Percentiles rank a stretch among this genome's conserved stretches.
These are phyloP conservation scores for Rostratula benghalensis DNA, from an alignment of 2,113 vertebrate species.

Conservation along the genomic window DNA sequence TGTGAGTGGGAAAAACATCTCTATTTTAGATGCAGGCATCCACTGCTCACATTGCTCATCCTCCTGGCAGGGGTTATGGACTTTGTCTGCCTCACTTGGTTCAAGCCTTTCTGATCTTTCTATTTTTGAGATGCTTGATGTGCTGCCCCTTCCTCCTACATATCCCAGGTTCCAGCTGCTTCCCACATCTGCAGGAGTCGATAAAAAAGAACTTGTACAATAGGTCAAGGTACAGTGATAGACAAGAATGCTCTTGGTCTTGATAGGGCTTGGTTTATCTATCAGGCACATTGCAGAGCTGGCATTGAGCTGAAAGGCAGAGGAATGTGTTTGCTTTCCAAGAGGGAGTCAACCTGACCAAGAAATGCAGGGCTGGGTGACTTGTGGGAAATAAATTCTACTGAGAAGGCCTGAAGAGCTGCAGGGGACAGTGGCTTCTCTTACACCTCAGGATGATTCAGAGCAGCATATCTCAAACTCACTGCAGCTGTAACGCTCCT, in stretches of 20 bases:
- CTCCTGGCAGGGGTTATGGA: neutral
- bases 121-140: neutral
- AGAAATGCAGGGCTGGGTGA: neutral
- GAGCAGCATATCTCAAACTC: neutral
- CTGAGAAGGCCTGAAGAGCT: neutral
- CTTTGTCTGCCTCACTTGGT: neutral
- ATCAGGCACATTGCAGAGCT: neutral
- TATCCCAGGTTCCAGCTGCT: neutral
- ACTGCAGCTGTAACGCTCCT: neutral
- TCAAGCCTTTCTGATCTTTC: neutral
- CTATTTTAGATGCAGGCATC: neutral
- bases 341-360: neutral
- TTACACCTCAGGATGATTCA: neutral
- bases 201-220: neutral
- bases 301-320: neutral
- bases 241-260: neutral
- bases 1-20: neutral
- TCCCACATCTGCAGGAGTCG: neutral
- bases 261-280: neutral
- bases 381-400: neutral
- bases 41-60: neutral
- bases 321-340: neutral
- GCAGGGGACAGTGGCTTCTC: neutral
- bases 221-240: constrained; percentile 1
- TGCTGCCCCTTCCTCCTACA: neutral